Evolutionary conservation across 2,888 invertebrate species (phyloP).

Genomic region (Heliconius ethilla): DNA sequence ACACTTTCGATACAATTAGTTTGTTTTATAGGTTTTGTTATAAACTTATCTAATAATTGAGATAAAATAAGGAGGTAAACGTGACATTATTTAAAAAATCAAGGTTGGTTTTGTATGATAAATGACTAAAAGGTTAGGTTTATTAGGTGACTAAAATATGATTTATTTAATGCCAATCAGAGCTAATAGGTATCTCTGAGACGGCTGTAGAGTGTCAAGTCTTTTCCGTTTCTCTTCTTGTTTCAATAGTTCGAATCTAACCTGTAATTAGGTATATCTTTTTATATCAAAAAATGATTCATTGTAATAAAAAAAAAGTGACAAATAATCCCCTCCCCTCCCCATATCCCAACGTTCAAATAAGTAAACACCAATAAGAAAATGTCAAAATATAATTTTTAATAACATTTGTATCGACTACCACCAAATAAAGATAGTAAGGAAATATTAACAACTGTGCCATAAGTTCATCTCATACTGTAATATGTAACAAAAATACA

Average conservation of each 20-base stretch:
- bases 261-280: too few relatives aligned
- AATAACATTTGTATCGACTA: not conserved
- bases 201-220: not conserved
- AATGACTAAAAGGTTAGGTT: not conserved
- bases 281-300: too few relatives aligned
- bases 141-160: too few relatives aligned
- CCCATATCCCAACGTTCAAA: too few relatives aligned
- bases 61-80: not conserved
- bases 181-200: not conserved
- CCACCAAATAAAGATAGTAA: not conserved
- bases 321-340: too few relatives aligned
- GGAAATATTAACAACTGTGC: not conserved
- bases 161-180: not conserved
- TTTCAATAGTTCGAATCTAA: too few relatives aligned
- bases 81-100: not conserved
- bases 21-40: not conserved
- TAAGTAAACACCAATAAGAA: too few relatives aligned
- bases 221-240: too few relatives aligned
- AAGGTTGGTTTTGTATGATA: not conserved
- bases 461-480: not conserved
- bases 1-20: conserved; percentile 3
- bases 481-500: not conserved
- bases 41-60: not conserved
- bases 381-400: too few relatives aligned
- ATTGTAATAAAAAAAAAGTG: too few relatives aligned